Base-by-base conservation (phyloP, 1,140 invertebrate species). In the Tyrophagus putrescentiae region DNA sequence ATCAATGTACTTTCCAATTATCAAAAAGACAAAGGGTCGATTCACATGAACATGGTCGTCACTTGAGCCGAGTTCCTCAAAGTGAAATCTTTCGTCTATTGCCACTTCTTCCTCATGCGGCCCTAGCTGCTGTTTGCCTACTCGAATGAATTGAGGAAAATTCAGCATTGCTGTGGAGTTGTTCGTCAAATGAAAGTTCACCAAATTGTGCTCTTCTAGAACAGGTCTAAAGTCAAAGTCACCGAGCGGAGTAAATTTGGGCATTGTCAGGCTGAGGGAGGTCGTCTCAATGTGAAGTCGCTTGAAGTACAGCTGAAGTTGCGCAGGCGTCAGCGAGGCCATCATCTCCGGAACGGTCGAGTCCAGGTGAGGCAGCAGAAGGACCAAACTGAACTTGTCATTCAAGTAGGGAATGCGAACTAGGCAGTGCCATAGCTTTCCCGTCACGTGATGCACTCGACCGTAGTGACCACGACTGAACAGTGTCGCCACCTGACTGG, bases 1-100 rank as follows among this genome's bases (percentile, higher is more conserved):
- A 48, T 48, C 21, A 29, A 48, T 48, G 18, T 48, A 48, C 45
- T 48, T 48, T 48, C 45, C 45, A 21, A 48, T 29, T 7, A 48
- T 7, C 7, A 48, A 7, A 29, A 25, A 48, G 7, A 48, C 45
- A 18, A 48, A 48, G 7, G 45, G 45, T 7, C 45, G 45, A 48
- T 48, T 48, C 7, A 48, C 18, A 29, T 7, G 18, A 13, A 48
- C 45, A 48, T 25, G 31, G 31, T 48, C 45, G 31, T 48, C 45
- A 29, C 23, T 48, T 7, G 45, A 48, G n/a, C n/a, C n/a, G n/a
- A n/a, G n/a, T n/a, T n/a, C n/a, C n/a, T n/a, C n/a, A n/a, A n/a
- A n/a, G n/a, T n/a, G n/a, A n/a, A n/a, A n/a, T n/a, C n/a, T n/a
- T n/a, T n/a, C n/a, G n/a, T n/a, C n/a, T n/a, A n/a, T n/a, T n/a